These are phyloP conservation scores for Coenonympha glycerion DNA, from an alignment of 2,888 invertebrate species.

Conservation along the genomic window DNA sequence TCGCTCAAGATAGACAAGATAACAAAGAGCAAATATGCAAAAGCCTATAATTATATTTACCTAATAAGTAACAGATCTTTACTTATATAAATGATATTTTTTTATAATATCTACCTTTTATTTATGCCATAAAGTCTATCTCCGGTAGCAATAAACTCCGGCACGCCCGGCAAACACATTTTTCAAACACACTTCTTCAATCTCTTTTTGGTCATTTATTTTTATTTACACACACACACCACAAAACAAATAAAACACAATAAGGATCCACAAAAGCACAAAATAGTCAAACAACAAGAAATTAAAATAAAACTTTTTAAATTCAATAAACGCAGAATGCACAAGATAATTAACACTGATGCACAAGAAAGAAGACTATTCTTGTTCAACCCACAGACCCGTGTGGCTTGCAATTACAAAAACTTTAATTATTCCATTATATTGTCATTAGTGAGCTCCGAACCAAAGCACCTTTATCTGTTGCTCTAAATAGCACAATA, in stretches of 20 bases:
- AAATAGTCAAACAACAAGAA: no score
- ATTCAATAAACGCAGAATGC: slow-evolving; percentile 4
- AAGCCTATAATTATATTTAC: no score
- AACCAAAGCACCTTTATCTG: slow-evolving; percentile 41
- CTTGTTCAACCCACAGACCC: slow-evolving; percentile 34
- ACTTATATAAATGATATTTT: neutral
- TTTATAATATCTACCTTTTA: slow-evolving; percentile 41
- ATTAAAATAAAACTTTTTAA: no score
- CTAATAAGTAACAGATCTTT: no score
- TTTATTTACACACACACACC: neutral
- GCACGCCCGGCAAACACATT: slow-evolving; percentile 53
- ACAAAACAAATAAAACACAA: no score
- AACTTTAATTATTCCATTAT: slow-evolving; percentile 49
- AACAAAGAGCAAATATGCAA: no score
- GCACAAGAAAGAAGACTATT: slow-evolving; percentile 36
- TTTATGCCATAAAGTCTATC: slow-evolving; percentile 43
- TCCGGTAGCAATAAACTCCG: slow-evolving; percentile 27
- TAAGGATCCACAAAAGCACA: no score
- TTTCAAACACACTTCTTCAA: slow-evolving; percentile 25
- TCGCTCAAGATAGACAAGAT: no score
- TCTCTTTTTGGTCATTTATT: neutral
- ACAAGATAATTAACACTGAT: slow-evolving; percentile 15
- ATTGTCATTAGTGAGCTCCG: slow-evolving; percentile 55
- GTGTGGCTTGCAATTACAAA: slow-evolving; percentile 43
- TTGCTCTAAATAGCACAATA: slow-evolving; percentile 53